These are phyloP conservation scores for Biston stratarius DNA, from an alignment of 2,888 invertebrate genomes.

Conservation along the genomic window DNA sequence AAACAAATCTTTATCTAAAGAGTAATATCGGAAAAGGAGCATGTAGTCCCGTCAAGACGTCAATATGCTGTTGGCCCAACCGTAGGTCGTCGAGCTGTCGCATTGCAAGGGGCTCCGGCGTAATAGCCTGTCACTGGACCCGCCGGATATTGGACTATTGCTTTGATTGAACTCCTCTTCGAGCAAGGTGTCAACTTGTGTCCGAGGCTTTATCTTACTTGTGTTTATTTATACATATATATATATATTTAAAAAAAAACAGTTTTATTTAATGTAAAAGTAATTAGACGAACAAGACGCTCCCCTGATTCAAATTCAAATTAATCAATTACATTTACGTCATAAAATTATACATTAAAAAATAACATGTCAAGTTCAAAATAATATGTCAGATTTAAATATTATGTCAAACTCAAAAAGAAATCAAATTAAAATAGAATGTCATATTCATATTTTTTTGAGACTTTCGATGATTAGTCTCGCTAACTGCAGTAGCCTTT, in stretches of 20 bases:
- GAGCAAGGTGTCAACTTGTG: constrained; percentile 7
- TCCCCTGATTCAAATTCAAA: background rate
- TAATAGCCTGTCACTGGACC: constrained; percentile 21
- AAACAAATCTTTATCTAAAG: constrained; percentile 1
- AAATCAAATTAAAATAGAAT: too few species aligned
- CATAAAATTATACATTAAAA: too few species aligned
- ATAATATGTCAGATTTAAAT: too few species aligned
- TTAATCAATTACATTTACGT: too few species aligned
- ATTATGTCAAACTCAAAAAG: too few species aligned
- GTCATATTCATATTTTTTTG: too few species aligned
- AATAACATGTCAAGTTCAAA: too few species aligned
- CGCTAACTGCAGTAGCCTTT: too few species aligned
- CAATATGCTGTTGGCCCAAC: constrained; percentile 8
- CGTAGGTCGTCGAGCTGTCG: background rate
- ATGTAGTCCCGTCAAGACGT: constrained; percentile 12
- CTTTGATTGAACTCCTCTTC: constrained; percentile 5
- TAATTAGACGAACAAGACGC: too few species aligned
- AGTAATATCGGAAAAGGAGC: background rate
- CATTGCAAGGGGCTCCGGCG: constrained; percentile 5
- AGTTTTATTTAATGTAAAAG: background rate
- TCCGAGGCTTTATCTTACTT: background rate
- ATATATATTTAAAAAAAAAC: too few species aligned
- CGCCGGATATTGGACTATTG: constrained; percentile 16
- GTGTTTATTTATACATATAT: background rate
- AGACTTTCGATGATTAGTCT: too few species aligned